These are phyloP conservation scores for Spisula solida DNA, from an alignment of 2,888 invertebrate species.

Conservation along the genomic window DNA sequence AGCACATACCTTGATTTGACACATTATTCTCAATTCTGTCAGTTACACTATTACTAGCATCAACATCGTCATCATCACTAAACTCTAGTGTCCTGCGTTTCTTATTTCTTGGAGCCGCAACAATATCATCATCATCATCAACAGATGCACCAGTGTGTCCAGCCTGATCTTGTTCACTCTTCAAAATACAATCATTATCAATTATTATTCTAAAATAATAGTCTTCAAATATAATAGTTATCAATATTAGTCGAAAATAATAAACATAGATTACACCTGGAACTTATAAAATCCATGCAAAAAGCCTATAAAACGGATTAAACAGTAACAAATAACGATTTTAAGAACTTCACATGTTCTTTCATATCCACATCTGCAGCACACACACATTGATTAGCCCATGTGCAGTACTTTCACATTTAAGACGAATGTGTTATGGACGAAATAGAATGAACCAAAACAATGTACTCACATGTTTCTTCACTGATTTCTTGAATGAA, in stretches of 20 bases:
- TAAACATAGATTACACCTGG: too few relatives aligned
- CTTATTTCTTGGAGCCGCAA: conserved; percentile 57
- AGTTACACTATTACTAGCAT: neutral
- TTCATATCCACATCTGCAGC: too few relatives aligned
- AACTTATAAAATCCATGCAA: too few relatives aligned
- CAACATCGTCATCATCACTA: conserved; percentile 52
- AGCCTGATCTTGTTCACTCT: neutral
- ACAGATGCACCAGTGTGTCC: neutral
- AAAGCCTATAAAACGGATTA: too few relatives aligned
- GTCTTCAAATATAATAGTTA: neutral
- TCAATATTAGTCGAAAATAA: neutral
- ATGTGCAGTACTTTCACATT: too few relatives aligned
- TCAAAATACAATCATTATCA: neutral
- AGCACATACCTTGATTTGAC: neutral
- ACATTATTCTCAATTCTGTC: neutral
- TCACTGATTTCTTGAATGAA: conserved; percentile 58
- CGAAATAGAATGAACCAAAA: too few relatives aligned
- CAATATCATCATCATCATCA: conserved; percentile 58
- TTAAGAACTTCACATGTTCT: too few relatives aligned
- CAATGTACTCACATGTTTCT: conserved; percentile 48
- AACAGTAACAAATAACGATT: too few relatives aligned
- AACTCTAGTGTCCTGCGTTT: conserved; percentile 69
- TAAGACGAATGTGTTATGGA: too few relatives aligned
- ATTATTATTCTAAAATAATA: neutral
- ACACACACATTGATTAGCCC: too few relatives aligned